Conservation (phyloP, 2,113 vertebrate genomes). For the Rynchops niger region DNA sequence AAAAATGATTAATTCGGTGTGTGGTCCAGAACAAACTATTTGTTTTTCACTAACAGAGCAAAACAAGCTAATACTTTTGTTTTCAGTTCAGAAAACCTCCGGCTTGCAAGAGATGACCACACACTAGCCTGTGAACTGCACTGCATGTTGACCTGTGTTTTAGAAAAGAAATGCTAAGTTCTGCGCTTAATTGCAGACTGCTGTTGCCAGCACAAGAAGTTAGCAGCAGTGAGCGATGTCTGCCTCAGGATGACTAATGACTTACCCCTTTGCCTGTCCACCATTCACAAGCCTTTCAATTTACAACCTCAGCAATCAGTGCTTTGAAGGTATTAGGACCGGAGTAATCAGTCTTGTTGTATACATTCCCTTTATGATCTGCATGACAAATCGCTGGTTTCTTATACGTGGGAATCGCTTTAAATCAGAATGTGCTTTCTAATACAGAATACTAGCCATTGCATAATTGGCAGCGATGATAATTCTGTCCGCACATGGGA, state of each 20-base stretch:
- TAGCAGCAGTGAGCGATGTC: not conserved
- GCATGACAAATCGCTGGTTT: not conserved
- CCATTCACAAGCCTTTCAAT: constrained; percentile 8
- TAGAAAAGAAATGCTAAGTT: not conserved
- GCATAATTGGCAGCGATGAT: not conserved
- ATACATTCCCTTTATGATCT: not conserved
- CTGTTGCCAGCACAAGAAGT: not conserved
- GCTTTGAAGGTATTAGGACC: not conserved
- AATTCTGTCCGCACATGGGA: not conserved
- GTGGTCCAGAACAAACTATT: constrained; percentile 42
- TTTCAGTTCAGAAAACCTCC: constrained; percentile 18
- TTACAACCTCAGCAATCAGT: not conserved
- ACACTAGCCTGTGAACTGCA: not conserved
- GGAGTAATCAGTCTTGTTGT: not conserved
- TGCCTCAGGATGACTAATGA: not conserved
- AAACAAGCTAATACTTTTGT: constrained; percentile 6
- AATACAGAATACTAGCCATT: not conserved
- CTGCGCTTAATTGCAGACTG: not conserved
- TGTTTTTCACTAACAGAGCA: not conserved
- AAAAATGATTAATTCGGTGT: constrained; percentile 22
- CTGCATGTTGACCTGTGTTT: not conserved
- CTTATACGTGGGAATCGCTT: not conserved
- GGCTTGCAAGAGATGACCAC: not conserved
- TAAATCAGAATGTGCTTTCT: not conserved
- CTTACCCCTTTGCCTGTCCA: not conserved